Evolutionary conservation across 2,113 vertebrate species (phyloP), one percentile per base, ranked within the genome.

Genomic region (Melanocharis versteri): DNA sequence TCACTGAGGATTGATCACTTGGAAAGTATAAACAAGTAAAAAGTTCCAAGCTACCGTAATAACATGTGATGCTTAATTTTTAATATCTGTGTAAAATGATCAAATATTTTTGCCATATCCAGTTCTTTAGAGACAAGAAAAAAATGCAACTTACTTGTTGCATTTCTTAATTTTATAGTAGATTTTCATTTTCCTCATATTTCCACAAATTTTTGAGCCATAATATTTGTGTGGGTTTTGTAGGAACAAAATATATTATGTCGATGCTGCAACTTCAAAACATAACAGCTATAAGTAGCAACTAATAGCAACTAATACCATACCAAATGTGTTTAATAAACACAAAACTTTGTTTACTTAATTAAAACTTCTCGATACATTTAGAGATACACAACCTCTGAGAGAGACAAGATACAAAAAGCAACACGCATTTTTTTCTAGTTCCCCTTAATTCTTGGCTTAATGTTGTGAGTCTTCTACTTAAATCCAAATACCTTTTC

Each of bases 311-410:
- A 56, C 13, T 64, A 50, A 19, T 45, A 37, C 2, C 30, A 47
- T 27, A 60, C 12, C 26, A 61, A 35, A 0, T 14, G 5, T 64
- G 3, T 60, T 76, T 22, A 56, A 35, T 80, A 68, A 68, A 35
- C 3, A 27, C 15, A 58, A 30, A 93, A 7, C 4, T 65, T 72
- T 0, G 0, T 6, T 84, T 70, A 53, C 17, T 3, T 4, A 54
- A 77, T 50, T 39, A 62, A 81, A 84, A 47, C 9, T 62, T 79
- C 45, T 73, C 40, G 77, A 11, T 64, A 20, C 7, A 33, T 76
- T 68, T 60, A 54, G 9, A 72, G 16, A 1, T 8, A 28, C 6
- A n/a, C 15, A 65, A 51, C 3, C 5, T 69, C 15, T 62, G 30
- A 56, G 57, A 77, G 28, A 58, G 11, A 35, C 5, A 64, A 57